Percentiles rank a stretch among this genome's conserved stretches.
phyloP scores from a whole-genome alignment of 2,113 vertebrate species.

The Takifugu bimaculatus region DNA sequence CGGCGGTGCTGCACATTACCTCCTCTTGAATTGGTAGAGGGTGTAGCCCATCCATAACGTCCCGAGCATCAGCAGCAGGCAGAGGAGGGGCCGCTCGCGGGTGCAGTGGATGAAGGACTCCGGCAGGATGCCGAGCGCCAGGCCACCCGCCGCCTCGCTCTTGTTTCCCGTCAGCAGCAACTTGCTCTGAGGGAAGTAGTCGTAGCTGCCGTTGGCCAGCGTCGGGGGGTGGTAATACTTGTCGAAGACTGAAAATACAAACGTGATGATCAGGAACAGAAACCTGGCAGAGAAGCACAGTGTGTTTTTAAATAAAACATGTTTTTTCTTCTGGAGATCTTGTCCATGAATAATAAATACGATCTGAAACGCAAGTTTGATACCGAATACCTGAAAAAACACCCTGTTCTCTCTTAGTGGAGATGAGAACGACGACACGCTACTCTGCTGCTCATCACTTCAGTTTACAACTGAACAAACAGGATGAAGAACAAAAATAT shows the following conservation, averaged over 20 bases:
- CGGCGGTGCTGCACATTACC: slow-evolving; percentile 66
- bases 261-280: neutral
- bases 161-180: slow-evolving; percentile 51
- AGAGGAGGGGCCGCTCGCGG: slow-evolving; percentile 88
- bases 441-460: neutral
- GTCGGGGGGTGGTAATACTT: slow-evolving; percentile 81
- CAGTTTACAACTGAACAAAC: neutral
- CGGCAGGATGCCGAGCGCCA: slow-evolving; percentile 36
- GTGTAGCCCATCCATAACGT: slow-evolving; percentile 97
- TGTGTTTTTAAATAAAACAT: too few relatives aligned
- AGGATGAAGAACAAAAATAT: neutral
- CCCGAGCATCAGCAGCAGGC: slow-evolving; percentile 94
- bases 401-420: too few relatives aligned
- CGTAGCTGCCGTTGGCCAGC: slow-evolving; percentile 66
- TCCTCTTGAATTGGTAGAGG: slow-evolving; percentile 95
- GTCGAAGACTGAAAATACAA: slow-evolving; percentile 82
- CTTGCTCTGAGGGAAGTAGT: slow-evolving; percentile 35
- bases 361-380: too few relatives aligned
- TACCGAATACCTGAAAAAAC: too few relatives aligned
- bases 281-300: neutral
- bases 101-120: slow-evolving; percentile 72
- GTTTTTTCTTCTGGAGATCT: too few relatives aligned
- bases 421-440: neutral
- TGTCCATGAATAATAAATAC: too few relatives aligned
- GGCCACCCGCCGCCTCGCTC: slow-evolving; percentile 30